Evolutionary conservation across 1,140 invertebrate genomes (phyloP), one percentile per base, ranked within the genome.

Genomic region (Nixonia krombeini): DNA sequence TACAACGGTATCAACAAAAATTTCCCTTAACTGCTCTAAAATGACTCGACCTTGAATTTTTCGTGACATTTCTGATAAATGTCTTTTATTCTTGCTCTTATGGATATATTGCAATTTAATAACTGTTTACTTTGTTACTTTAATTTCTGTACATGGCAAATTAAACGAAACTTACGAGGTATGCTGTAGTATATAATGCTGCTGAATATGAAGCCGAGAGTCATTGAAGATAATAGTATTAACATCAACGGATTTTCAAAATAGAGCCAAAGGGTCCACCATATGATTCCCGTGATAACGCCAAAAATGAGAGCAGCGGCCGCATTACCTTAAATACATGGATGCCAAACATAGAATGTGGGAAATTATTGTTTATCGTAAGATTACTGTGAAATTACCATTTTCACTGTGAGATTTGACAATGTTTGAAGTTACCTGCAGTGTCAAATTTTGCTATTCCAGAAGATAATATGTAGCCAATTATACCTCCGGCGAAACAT

Each of bases 181-280:
- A 55, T 16, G 29, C 23, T 41, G 9, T 42, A 55, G 17, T 63
- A 63, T 35, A 63, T 18, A 5, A 63, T 12, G 10, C 35, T 26
- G 15, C 35, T 44, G 21, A 50, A 63, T 1, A 91, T 59, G 63
- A 88, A 87, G 1, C 90, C 90, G 18, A 88, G 74, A 18, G 87
- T 81, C 5, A 90, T 52, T 18, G 87, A 86, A 1, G 87, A 76
- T 8, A 91, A 73, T 7, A 89, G 72, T 4, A 88, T 85, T 3
- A 88, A 86, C 23, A 89, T 65, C 7, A 89, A 78, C 2, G 89
- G 89, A 45, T 87, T 82, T 10, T 88, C 87, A 21, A 59, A 25
- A 55, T 83, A 87, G 37, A 81, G 83, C 83, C 87, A 89, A 87
- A 90, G 86, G 53, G 47, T 6, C 58, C 58, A 62, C 58, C 58